Conservation (phyloP, 2,797 vertebrate species). For the Acrocephalus scirpaceus region DNA sequence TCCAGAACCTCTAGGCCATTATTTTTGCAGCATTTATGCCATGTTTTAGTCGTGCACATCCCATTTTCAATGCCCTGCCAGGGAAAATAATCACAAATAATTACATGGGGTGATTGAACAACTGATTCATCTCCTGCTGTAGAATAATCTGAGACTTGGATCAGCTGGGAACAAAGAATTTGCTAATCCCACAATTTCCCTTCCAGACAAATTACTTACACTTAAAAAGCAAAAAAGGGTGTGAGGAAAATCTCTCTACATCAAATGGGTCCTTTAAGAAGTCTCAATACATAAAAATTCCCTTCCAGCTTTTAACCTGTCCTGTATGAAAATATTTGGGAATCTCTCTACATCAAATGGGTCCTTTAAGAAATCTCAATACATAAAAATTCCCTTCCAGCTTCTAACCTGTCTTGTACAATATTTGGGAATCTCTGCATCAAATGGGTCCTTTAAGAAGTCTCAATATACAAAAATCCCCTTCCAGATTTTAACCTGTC, state of each 20-base stretch:
- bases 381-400: background rate
- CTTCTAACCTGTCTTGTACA: no score
- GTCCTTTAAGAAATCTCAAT: background rate
- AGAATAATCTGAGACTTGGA: background rate
- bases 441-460: no score
- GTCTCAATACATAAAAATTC: no score
- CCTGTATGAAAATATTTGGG: background rate
- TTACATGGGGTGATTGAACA: background rate
- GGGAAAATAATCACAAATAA: constrained; percentile 10
- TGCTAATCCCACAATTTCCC: background rate
- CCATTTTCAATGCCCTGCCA: background rate
- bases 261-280: no score
- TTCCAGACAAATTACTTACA: background rate
- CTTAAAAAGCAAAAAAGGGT: background rate
- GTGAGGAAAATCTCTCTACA: background rate
- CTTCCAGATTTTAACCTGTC: background rate
- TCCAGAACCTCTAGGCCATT: background rate
- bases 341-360: background rate
- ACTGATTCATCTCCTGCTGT: background rate
- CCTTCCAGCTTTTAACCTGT: background rate
- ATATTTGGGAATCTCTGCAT: no score
- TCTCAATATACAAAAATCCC: no score
- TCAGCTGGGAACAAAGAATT: constrained; percentile 1
- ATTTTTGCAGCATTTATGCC: background rate
- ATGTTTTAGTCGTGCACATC: background rate